Base-by-base conservation (phyloP, 2,113 vertebrate species). In the Xenopus borealis region DNA sequence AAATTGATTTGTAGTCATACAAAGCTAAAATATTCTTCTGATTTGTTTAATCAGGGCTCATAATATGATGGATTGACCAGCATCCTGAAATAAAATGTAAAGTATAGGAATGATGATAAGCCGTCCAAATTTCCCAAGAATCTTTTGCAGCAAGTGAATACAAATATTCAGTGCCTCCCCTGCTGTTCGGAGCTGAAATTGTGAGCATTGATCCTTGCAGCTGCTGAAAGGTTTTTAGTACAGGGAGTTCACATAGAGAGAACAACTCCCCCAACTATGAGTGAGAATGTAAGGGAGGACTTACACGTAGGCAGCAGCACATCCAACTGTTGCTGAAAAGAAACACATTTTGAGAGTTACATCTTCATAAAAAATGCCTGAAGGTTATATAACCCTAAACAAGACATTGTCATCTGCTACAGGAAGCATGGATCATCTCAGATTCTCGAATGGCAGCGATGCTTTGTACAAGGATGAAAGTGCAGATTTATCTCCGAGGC, bases 131-230 rank as follows among this genome's bases (percentile, higher is more conserved):
- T 77, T 75, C 79, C 69, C 69, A 78, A 47, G 33, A 77, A 64
- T 55, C 58, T 47, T 18, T 14, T 81, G 72, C 80, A 81, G 79
- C 85, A 88, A 82, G 70, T 82, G 86, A 87, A 83, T 89, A 79
- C 84, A 82, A 85, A 78, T 75, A 78, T 81, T 85, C 83, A 84
- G 83, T 85, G 88, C 88, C 89, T 86, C 90, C 89, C 87, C 85
- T 82, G 75, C 81, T 83, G 80, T 86, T 86, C 79, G 82, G 82
- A 84, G 79, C 62, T 82, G 84, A 85, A 85, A 88, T 79, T n/a
- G 68, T 72, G 78, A 85, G 83, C 82, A 79, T 86, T 83, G 81
- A 82, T 86, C 81, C 81, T 81, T 80, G 80, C 87, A 78, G 85
- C 74, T 62, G 79, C 63, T 80, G 82, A 80, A 81, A 83, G 77